Evolutionary conservation across 1,140 invertebrate genomes (phyloP).

Genomic region (Sesamia nonagrioides): DNA sequence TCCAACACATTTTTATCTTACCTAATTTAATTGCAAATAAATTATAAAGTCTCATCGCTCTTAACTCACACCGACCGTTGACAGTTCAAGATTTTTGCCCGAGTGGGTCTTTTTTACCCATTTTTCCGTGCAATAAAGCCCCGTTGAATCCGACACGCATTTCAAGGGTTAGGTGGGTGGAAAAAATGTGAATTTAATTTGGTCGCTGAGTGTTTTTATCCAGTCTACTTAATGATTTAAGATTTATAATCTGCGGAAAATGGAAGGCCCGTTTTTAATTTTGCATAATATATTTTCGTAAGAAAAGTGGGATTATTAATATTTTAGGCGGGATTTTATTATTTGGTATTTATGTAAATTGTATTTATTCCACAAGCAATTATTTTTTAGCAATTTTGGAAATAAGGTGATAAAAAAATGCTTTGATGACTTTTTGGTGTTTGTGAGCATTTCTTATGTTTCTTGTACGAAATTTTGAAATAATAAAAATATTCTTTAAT

Average conservation of each 20-base stretch:
- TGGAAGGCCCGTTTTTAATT: slow-evolving; percentile 11
- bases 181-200: slow-evolving; percentile 71
- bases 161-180: slow-evolving; percentile 69
- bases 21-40: too few relatives aligned
- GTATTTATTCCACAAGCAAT: too few relatives aligned
- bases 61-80: slow-evolving; percentile 47
- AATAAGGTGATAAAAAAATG: too few relatives aligned
- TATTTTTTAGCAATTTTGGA: too few relatives aligned
- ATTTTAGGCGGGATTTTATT: background rate
- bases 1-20: too few relatives aligned
- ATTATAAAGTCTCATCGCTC: background rate
- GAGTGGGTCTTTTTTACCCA: slow-evolving; percentile 64
- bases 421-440: too few relatives aligned
- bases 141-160: slow-evolving; percentile 70
- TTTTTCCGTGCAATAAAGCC: slow-evolving; percentile 77
- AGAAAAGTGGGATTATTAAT: background rate
- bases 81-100: slow-evolving; percentile 61
- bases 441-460: too few relatives aligned
- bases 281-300: slow-evolving; percentile 9
- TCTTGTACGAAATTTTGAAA: too few relatives aligned
- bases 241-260: slow-evolving; percentile 42
- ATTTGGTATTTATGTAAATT: background rate
- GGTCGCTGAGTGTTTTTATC: slow-evolving; percentile 45
- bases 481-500: too few relatives aligned
- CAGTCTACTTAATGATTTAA: slow-evolving; percentile 44